Base-by-base conservation (phyloP, 53 echinoderm and acorn worm genomes). In the Stichopus horrens region DNA sequence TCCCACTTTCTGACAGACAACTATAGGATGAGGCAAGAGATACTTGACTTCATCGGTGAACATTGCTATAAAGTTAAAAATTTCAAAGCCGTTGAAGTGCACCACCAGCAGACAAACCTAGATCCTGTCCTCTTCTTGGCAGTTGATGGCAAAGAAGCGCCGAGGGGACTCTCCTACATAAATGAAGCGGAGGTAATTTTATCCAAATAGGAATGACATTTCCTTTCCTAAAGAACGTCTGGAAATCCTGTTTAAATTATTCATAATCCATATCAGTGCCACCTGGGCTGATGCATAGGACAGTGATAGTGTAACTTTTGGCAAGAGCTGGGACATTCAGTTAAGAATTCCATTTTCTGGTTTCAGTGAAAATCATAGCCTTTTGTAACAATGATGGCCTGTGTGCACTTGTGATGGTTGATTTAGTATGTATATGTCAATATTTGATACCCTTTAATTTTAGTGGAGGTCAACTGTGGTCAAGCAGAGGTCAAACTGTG, bases 11-110 rank as follows among this genome's bases (percentile, higher is more conserved):
- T 93, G 71, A 88, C 85, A 4, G 68, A 76, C 8, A 93, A 93
- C 93, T 93, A 93, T 53, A 81, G 90, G 55, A 88, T 90, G 9
- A 83, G 90, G 20, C 90, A 90, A 22, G 77, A 83, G 20, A 83
- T 90, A 18, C 90, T 93, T n/a, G 90, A 90, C 19, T 93, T 93
- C 53, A 80, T 83, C 13, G 65, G 83, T 22, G 57, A 7, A 4
- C 21, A 52, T 63, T 89, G 55, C 74, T 91, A 91, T 76, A 58
- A 88, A 52, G 4, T 16, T 3, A 55, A 87, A 20, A 9, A 55
- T 21, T 77, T 97, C 18, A 86, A 68, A 51, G 90, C 97, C 16
- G 54, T 53, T 65, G 92, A 89, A 4, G 59, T 84, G 14, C 92
- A 92, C 67, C 93, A 91, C 14, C 14, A 22, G 16, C 52, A 9